phyloP scores from a whole-genome alignment of 2,113 vertebrate genomes.

The Cololabis saira region DNA sequence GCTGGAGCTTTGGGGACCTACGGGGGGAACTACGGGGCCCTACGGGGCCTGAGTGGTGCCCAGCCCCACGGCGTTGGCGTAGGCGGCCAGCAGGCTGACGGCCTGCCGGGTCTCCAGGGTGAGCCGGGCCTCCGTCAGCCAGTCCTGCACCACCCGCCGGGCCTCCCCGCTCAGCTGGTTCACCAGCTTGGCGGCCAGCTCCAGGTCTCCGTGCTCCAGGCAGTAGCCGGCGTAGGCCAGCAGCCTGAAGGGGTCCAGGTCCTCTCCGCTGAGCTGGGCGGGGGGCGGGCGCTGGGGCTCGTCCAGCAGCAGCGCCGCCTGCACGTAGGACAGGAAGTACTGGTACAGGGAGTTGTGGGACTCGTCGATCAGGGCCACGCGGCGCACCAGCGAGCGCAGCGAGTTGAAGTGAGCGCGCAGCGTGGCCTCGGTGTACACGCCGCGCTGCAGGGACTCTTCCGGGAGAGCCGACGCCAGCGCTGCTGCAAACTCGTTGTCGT shows the following conservation, averaged over 20 bases:
- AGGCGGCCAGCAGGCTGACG: slow-evolving; percentile 89
- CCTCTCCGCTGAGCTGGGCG: slow-evolving; percentile 80
- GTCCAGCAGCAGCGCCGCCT: slow-evolving; percentile 90
- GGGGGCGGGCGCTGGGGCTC: slow-evolving; percentile 87
- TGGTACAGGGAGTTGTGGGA: slow-evolving; percentile 95
- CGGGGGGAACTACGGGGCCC: background rate
- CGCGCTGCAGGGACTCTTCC: slow-evolving; percentile 86
- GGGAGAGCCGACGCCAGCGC: slow-evolving; percentile 88
- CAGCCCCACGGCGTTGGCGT: slow-evolving; percentile 92
- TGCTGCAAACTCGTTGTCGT: slow-evolving; percentile 85
- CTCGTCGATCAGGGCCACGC: slow-evolving; percentile 94
- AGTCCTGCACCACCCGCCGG: slow-evolving; percentile 91
- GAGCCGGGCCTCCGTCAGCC: slow-evolving; percentile 91
- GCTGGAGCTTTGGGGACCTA: slow-evolving; percentile 2
- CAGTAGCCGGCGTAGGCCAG: slow-evolving; percentile 93
- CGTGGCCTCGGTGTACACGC: slow-evolving; percentile 92
- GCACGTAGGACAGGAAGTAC: slow-evolving; percentile 95
- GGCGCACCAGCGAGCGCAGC: slow-evolving; percentile 86
- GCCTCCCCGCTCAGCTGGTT: slow-evolving; percentile 95
- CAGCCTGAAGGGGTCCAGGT: slow-evolving; percentile 91
- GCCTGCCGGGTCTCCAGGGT: slow-evolving; percentile 95
- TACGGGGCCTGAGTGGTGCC: slow-evolving; percentile 89
- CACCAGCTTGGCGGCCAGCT: slow-evolving; percentile 94
- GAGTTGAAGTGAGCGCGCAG: slow-evolving; percentile 88
- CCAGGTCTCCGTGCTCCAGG: slow-evolving; percentile 93